Conservation (phyloP, 1,140 invertebrate species). For the Caerostris darwini region DNA sequence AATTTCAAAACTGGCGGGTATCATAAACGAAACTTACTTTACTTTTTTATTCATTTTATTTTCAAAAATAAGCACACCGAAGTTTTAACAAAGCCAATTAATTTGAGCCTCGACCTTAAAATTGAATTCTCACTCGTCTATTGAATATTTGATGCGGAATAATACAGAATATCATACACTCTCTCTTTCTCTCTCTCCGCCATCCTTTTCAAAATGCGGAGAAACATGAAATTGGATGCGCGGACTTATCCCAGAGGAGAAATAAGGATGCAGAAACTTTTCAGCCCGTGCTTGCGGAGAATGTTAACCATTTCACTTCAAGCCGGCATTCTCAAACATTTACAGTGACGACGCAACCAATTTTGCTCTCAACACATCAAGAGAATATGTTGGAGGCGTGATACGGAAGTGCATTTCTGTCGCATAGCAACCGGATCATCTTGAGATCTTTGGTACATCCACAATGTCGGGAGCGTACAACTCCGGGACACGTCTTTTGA, state of each 20-base stretch:
- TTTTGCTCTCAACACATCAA: neutral
- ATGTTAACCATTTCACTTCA: slow-evolving; percentile 36
- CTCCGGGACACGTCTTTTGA: neutral
- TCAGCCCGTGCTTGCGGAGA: slow-evolving; percentile 17
- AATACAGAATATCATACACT: too few relatives aligned
- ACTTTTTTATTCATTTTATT: too few relatives aligned
- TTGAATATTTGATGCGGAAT: too few relatives aligned
- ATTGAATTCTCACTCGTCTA: too few relatives aligned
- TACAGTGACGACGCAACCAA: slow-evolving; percentile 23
- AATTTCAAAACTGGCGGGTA: too few relatives aligned
- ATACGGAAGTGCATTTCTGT: slow-evolving; percentile 38
- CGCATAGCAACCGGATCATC: slow-evolving; percentile 11
- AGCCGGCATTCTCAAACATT: slow-evolving; percentile 11
- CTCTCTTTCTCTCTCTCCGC: too few relatives aligned
- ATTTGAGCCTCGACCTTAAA: too few relatives aligned
- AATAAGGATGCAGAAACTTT: slow-evolving; percentile 16
- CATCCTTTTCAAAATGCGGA: neutral
- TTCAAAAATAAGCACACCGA: too few relatives aligned
- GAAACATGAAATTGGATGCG: neutral
- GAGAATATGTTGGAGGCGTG: slow-evolving; percentile 3
- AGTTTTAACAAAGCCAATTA: too few relatives aligned
- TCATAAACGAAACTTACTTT: too few relatives aligned
- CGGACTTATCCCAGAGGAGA: slow-evolving; percentile 6
- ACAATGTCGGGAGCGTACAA: neutral
- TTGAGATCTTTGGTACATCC: slow-evolving; percentile 36